phyloP scores from a whole-genome alignment of 2,888 invertebrate species.

The Lathronympha strigana region DNA sequence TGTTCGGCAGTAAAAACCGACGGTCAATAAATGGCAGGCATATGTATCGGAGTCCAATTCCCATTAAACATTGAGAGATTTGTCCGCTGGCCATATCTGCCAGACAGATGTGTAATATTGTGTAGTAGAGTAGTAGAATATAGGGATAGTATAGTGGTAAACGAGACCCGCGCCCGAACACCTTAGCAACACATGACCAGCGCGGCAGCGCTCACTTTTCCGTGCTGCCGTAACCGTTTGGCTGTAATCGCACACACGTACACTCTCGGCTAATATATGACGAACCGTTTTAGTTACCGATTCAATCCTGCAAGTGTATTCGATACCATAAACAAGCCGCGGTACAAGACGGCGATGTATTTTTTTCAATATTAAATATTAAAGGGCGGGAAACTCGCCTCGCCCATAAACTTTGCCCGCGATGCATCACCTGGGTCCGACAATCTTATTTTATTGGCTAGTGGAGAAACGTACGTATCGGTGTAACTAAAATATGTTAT shows the following conservation, averaged over 20 bases:
- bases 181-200: background rate
- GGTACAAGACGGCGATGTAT: constrained; percentile 62
- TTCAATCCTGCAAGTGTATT: constrained; percentile 49
- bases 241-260: constrained; percentile 18
- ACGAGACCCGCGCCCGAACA: background rate
- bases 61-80: no score
- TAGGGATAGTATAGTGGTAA: background rate
- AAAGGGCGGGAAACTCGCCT: constrained; percentile 75
- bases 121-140: background rate
- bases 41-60: no score
- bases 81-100: no score
- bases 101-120: no score
- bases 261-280: constrained; percentile 31
- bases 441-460: constrained; percentile 76
- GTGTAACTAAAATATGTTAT: constrained; percentile 36
- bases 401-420: constrained; percentile 75
- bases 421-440: constrained; percentile 78
- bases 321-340: constrained; percentile 65
- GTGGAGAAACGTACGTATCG: constrained; percentile 51
- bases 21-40: no score
- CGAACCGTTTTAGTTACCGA: constrained; percentile 44
- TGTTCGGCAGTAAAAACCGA: no score
- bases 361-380: constrained; percentile 79
- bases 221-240: constrained; percentile 6
- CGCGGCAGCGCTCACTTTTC: constrained; percentile 5